These are phyloP conservation scores for Horisme vitalbata DNA, from an alignment of 2,888 invertebrate genomes.

Conservation along the genomic window DNA sequence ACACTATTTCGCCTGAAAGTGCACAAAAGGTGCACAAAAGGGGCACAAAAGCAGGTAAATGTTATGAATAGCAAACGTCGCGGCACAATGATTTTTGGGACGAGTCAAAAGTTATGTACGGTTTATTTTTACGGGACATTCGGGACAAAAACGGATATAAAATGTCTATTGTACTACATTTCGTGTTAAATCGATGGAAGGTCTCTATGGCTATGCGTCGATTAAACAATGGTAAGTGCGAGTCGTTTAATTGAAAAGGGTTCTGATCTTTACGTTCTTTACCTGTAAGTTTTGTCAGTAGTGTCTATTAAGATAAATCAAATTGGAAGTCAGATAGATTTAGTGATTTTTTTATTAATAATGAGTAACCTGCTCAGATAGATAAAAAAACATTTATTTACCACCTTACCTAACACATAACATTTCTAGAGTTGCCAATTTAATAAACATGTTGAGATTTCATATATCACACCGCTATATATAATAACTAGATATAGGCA, in stretches of 20 bases:
- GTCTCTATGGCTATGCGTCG: conserved; percentile 40
- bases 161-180: conserved; percentile 51
- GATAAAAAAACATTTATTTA: no score
- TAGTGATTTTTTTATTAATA: no score
- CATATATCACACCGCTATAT: no score
- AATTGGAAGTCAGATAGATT: no score
- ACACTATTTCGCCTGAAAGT: conserved; percentile 68
- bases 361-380: no score
- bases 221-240: conserved; percentile 47
- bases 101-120: conserved; percentile 74
- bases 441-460: no score
- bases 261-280: no score
- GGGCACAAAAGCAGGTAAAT: conserved; percentile 71
- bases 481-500: no score
- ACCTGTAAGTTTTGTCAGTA: no score
- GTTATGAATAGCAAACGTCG: conserved; percentile 66
- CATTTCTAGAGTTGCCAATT: no score
- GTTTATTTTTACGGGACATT: conserved; percentile 64
- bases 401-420: no score
- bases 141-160: conserved; percentile 42
- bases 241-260: conserved; percentile 39
- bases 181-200: conserved; percentile 57
- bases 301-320: no score
- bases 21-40: conserved; percentile 64
- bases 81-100: conserved; percentile 66